Base-by-base conservation (phyloP, 2,113 vertebrate species). In the Lycaon pictus region DNA sequence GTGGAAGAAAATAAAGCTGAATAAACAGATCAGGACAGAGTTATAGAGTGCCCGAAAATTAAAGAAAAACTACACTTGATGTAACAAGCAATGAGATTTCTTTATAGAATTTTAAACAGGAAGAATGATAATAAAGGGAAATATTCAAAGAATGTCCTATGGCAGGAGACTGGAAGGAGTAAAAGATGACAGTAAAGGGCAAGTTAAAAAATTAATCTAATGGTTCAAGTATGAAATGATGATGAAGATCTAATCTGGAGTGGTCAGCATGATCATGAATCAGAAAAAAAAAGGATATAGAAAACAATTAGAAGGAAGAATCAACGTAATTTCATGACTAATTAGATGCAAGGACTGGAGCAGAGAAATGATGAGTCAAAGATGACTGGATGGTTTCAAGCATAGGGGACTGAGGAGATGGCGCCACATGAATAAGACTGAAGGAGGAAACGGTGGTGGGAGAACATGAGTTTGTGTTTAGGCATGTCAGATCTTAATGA, bases 331-430 rank as follows among this genome's bases (percentile, higher is more conserved):
- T 84, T 77, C 20, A 20, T 95, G 92, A 97, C 95, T 97, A 93
- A 97, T 51, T 87, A 69, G 55, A 87, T 65, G n/a, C 65, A 89
- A 94, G 53, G 60, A 82, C 74, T 60, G 22, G 67, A 93, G 82
- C 25, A 86, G 15, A 88, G 43, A 53, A 71, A 60, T 4, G 58
- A 60, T 97, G 97, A 98, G 96, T 97, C 97, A 98, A 91, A 74
- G 89, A 65, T 97, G 96, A 98, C 93, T 86, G 19, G 77, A 81
- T 87, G 20, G 58, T 92, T 96, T 97, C 96, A 80, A 58, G 83
- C 51, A 43, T 35, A 83, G 51, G 32, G 11, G 63, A 82, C 96
- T 22, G 48, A 8, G 19, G 80, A 27, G 32, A 25, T 1, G 71
- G 89, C 4, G 6, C 94, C 98, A 96, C 4, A 2, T 63, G 76